Evolutionary conservation across 2,888 invertebrate species (phyloP).

Genomic region (Plebejus argus): DNA sequence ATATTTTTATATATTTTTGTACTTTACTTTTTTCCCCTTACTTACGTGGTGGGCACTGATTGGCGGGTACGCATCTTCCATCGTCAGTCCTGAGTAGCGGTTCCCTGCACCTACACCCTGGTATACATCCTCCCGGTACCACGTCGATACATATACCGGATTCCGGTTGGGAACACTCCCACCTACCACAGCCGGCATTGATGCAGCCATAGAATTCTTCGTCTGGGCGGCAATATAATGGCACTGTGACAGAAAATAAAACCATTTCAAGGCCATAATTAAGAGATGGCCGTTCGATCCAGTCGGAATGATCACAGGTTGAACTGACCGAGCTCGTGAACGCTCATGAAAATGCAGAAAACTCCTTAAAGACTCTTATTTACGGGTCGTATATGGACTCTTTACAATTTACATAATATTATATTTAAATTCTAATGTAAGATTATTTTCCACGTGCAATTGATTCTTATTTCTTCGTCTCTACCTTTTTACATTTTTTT

Average conservation of each 20-base stretch:
- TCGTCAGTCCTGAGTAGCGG: slow-evolving; percentile 41
- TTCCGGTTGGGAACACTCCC: slow-evolving; percentile 49
- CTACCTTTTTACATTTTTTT: not conserved
- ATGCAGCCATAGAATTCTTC: slow-evolving; percentile 46
- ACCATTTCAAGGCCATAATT: not conserved
- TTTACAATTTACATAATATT: no score
- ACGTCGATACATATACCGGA: slow-evolving; percentile 38
- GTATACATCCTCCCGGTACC: slow-evolving; percentile 36
- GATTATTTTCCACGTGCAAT: not conserved
- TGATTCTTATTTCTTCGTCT: not conserved
- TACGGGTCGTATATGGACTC: no score
- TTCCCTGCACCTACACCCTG: slow-evolving; percentile 45
- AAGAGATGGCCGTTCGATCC: not conserved
- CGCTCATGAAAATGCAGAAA: no score
- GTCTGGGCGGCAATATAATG: slow-evolving; percentile 42
- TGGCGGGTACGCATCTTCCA: slow-evolving; percentile 45
- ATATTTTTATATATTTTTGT: not conserved
- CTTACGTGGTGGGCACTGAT: slow-evolving; percentile 46
- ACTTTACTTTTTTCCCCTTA: not conserved
- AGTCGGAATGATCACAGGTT: no score
- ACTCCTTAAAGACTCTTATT: no score
- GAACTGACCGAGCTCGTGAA: no score
- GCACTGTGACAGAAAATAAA: not conserved
- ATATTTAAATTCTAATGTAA: not conserved
- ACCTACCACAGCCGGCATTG: slow-evolving; percentile 44